These are phyloP conservation scores for Alitta virens DNA, from an alignment of 2,888 invertebrate genomes.

Conservation along the genomic window DNA sequence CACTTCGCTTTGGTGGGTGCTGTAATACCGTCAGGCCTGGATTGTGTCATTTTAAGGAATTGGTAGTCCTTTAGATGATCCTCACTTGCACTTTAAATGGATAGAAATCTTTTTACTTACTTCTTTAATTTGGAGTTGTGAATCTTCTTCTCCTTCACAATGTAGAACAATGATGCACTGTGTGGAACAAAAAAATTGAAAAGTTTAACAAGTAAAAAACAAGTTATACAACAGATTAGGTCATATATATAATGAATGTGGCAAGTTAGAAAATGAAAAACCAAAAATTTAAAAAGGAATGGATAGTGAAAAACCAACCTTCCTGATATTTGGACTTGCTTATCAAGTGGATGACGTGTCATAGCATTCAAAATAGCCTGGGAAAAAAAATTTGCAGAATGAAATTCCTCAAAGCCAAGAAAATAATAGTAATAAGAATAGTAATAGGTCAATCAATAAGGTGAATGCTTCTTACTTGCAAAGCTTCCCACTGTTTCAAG, in stretches of 20 bases:
- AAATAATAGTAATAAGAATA: neutral
- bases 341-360: conserved; percentile 80
- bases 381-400: neutral
- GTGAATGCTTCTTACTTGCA: conserved; percentile 35
- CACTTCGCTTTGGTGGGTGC: no score
- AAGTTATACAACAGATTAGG: no score
- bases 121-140: conserved; percentile 54
- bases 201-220: no score
- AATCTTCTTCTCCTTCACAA: conserved; percentile 83
- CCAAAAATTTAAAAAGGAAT: no score
- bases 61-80: no score
- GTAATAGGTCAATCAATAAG: neutral
- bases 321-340: conserved; percentile 81
- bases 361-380: conserved; percentile 81
- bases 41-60: no score
- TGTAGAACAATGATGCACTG: conserved; percentile 92
- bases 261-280: no score
- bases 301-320: conserved; percentile 48
- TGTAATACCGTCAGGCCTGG: no score
- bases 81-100: no score
- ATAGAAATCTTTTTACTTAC: no score
- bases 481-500: conserved; percentile 35
- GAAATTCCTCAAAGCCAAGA: neutral
- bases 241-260: no score
- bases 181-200: conserved; percentile 34